phyloP scores from a whole-genome alignment of 2,113 vertebrate genomes.

The Spilogale gracilis region DNA sequence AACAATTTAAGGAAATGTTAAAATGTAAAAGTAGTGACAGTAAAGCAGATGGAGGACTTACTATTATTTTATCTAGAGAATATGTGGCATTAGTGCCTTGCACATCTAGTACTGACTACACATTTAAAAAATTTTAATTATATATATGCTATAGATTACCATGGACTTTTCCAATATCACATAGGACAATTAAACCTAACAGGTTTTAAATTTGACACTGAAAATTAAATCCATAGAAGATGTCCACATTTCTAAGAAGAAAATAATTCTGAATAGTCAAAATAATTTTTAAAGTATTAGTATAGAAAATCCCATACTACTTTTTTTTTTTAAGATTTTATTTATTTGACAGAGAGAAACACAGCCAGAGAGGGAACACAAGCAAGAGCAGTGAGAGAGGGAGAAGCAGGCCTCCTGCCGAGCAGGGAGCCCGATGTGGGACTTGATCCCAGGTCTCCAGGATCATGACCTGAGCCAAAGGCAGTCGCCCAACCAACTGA shows the following conservation, averaged over 20 bases:
- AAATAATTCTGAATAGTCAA: constrained; percentile 3
- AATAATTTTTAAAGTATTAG: background rate
- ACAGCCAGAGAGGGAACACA: too few species aligned
- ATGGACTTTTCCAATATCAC: background rate
- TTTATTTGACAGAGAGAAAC: too few species aligned
- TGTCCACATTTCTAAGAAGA: background rate
- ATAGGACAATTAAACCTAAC: background rate
- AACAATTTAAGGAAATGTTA: background rate
- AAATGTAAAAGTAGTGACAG: background rate
- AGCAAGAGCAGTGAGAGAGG: too few species aligned
- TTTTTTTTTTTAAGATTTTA: background rate
- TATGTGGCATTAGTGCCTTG: background rate
- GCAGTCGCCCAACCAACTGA: too few species aligned
- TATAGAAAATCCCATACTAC: background rate
- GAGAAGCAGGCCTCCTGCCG: too few species aligned
- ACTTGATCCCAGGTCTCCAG: too few species aligned
- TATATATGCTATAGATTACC: background rate
- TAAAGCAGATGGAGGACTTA: background rate
- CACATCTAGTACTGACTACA: background rate
- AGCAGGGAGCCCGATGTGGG: too few species aligned
- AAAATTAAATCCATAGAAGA: background rate
- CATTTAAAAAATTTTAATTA: background rate
- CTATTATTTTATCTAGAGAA: background rate
- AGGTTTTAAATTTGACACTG: background rate
- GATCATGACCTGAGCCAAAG: too few species aligned